Evolutionary conservation across 2,113 vertebrate species (phyloP).

Genomic region (Cromileptes altivelis): DNA sequence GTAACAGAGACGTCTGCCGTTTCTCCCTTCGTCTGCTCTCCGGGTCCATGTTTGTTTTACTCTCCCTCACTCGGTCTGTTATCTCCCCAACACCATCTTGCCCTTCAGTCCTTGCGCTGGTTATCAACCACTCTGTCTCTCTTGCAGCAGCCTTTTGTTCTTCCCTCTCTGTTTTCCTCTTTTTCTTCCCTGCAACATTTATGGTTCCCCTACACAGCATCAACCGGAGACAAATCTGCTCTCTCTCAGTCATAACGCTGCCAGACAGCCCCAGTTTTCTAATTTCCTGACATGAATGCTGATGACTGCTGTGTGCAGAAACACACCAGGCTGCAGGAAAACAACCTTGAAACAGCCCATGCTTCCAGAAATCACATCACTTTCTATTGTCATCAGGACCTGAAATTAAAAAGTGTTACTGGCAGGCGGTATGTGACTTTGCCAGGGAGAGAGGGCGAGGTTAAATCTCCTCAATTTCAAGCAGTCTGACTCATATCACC

Average conservation of each 20-base stretch:
- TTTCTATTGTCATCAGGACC: slow-evolving; percentile 25
- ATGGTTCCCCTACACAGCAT: slow-evolving; percentile 5
- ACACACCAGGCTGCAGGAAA: slow-evolving; percentile 34
- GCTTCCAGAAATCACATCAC: slow-evolving; percentile 23
- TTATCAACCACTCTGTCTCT: neutral
- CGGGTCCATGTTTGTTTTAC: slow-evolving; percentile 21
- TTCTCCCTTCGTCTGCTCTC: slow-evolving; percentile 26
- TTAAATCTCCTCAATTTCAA: slow-evolving; percentile 35
- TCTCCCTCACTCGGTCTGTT: neutral
- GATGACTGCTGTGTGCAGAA: slow-evolving; percentile 51
- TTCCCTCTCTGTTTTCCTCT: neutral
- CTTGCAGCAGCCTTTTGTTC: neutral
- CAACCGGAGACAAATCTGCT: slow-evolving; percentile 45
- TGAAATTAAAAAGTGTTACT: slow-evolving; percentile 25
- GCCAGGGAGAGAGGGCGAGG: slow-evolving; percentile 11
- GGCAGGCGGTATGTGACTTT: slow-evolving; percentile 14
- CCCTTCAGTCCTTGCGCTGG: slow-evolving; percentile 2
- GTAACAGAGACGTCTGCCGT: slow-evolving; percentile 25
- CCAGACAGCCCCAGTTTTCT: slow-evolving; percentile 47
- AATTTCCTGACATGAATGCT: slow-evolving; percentile 71
- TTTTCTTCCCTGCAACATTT: slow-evolving; percentile 28
- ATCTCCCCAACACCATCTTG: slow-evolving; percentile 13
- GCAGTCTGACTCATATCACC: slow-evolving; percentile 30
- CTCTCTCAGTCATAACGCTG: slow-evolving; percentile 50
- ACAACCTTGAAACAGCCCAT: slow-evolving; percentile 28